phyloP scores from a whole-genome alignment of 1,140 invertebrate genomes.

The Penaeus vannamei region DNA sequence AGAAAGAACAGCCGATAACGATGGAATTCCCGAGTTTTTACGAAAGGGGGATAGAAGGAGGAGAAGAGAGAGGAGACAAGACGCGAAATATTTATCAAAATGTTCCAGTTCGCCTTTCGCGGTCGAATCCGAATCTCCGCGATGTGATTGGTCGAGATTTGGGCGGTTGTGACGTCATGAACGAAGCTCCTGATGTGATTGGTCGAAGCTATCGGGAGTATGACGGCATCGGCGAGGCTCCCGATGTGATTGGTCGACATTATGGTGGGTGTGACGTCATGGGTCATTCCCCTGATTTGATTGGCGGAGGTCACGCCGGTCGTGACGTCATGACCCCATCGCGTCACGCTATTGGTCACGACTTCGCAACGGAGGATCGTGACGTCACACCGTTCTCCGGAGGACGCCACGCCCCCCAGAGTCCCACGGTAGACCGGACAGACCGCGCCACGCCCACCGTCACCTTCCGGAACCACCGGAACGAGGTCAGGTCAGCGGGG shows the following conservation, averaged over 20 bases:
- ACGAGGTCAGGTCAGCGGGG: neutral
- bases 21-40: neutral
- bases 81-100: constrained; percentile 44
- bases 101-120: constrained; percentile 37
- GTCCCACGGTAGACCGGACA: neutral
- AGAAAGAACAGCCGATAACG: neutral
- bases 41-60: neutral
- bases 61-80: neutral
- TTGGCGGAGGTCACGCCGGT: constrained; percentile 4
- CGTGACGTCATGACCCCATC: neutral
- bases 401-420: neutral
- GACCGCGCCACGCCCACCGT: neutral
- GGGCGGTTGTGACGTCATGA: neutral
- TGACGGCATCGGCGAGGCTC: neutral
- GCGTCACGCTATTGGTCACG: neutral
- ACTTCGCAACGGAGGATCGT: neutral
- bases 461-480: neutral
- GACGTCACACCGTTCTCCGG: constrained; percentile 39
- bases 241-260: neutral
- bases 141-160: neutral
- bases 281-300: neutral
- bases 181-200: neutral
- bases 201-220: neutral
- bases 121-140: constrained; percentile 51
- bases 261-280: neutral